Evolutionary conservation across 2,888 invertebrate genomes (phyloP).

Genomic region (Plusia festucae): DNA sequence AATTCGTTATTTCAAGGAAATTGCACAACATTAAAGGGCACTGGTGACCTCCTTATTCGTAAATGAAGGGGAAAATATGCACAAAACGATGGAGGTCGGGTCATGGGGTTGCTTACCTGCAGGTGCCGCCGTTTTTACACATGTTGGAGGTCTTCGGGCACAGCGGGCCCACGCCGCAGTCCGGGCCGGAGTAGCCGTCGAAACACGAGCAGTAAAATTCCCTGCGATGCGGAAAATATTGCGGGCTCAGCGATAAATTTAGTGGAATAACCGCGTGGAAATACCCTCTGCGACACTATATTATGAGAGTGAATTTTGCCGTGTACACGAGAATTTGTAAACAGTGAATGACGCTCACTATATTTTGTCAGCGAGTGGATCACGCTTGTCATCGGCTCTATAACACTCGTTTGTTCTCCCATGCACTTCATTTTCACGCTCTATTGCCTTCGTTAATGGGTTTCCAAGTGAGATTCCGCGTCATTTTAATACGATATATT

Average conservation of each 20-base stretch:
- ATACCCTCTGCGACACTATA: constrained; percentile 43
- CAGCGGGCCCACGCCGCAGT: constrained; percentile 94
- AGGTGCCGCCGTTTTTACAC: constrained; percentile 95
- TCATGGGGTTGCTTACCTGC: constrained; percentile 91
- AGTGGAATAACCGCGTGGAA: constrained; percentile 47
- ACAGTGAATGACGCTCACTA: constrained; percentile 59
- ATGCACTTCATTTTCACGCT: constrained; percentile 67
- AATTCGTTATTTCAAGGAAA: constrained; percentile 75
- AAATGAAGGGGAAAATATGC: constrained; percentile 44
- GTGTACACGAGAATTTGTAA: constrained; percentile 48
- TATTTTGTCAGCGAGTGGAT: constrained; percentile 49
- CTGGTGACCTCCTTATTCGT: constrained; percentile 46
- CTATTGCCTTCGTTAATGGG: constrained; percentile 67
- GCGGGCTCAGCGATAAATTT: constrained; percentile 33
- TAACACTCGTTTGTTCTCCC: constrained; percentile 59
- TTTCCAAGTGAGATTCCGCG: constrained; percentile 36
- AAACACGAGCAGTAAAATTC: constrained; percentile 95
- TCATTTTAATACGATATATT: constrained; percentile 54
- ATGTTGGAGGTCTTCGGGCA: constrained; percentile 90
- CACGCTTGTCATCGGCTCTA: constrained; percentile 52
- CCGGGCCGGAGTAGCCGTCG: constrained; percentile 93
- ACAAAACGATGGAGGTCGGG: constrained; percentile 2
- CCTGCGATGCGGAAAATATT: constrained; percentile 79
- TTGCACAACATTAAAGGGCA: constrained; percentile 67
- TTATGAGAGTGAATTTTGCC: constrained; percentile 3